phyloP scores from a whole-genome alignment of 2,888 invertebrate species.

The Epicampocera succincta region DNA sequence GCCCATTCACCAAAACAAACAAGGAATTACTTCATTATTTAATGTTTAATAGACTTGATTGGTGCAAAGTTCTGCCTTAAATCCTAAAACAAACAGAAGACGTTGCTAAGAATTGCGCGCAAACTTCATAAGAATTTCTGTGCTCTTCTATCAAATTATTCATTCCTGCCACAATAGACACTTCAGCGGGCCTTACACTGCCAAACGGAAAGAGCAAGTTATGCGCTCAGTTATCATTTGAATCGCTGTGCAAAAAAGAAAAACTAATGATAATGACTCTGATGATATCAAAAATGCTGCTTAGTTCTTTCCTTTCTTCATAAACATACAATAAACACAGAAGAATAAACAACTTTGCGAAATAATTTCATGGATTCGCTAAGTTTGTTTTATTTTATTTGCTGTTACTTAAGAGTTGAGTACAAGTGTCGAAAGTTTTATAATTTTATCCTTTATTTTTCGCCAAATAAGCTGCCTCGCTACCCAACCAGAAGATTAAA shows the following conservation, averaged over 20 bases:
- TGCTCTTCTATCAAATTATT: constrained; percentile 25
- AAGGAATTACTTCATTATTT: no score
- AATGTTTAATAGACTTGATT: no score
- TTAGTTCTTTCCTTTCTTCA: constrained; percentile 33
- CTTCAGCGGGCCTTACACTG: no score
- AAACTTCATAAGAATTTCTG: constrained; percentile 9
- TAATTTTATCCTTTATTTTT: constrained; percentile 47
- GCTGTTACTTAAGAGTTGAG: constrained; percentile 22
- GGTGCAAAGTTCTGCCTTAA: no score
- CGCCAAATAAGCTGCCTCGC: constrained; percentile 51
- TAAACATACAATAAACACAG: constrained; percentile 17
- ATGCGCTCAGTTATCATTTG: constrained; percentile 59
- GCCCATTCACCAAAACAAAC: no score
- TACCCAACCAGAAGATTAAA: constrained; percentile 27
- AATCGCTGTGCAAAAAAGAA: constrained; percentile 28
- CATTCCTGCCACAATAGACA: constrained; percentile 12
- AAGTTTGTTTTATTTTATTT: no score
- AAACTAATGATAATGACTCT: constrained; percentile 52
- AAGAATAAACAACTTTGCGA: constrained; percentile 47
- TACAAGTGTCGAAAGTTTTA: constrained; percentile 66
- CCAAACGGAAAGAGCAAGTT: constrained; percentile 11
- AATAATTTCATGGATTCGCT: constrained; percentile 7
- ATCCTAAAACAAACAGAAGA: no score
- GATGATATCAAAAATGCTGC: constrained; percentile 26
- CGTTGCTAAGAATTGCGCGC: no score